These are phyloP conservation scores for Polydrusus pterygomalis DNA, from an alignment of 2,888 invertebrate genomes.

Conservation along the genomic window DNA sequence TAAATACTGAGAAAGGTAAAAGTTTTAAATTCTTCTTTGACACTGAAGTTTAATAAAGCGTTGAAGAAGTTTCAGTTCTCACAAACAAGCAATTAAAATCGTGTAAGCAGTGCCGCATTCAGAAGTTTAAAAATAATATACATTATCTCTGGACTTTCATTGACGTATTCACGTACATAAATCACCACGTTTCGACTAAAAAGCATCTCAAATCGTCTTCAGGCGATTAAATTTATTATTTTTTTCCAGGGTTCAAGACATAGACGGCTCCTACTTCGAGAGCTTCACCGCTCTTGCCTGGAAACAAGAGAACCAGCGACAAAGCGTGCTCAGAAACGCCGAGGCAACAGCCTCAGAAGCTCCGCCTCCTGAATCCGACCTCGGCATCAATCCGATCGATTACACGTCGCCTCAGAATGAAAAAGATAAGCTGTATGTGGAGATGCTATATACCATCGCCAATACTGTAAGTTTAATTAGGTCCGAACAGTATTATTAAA, in stretches of 20 bases:
- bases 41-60: background rate
- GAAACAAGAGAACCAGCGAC: conserved; percentile 92
- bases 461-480: conserved; percentile 83
- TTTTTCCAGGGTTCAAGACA: conserved; percentile 88
- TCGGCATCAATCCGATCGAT: conserved; percentile 69
- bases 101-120: no score
- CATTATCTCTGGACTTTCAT: no score
- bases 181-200: no score
- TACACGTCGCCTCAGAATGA: conserved; percentile 70
- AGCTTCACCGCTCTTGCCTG: conserved; percentile 93
- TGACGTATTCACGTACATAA: no score
- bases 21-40: background rate
- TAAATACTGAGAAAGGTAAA: background rate
- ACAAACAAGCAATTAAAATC: background rate
- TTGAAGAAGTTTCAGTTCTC: background rate
- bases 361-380: conserved; percentile 71
- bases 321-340: conserved; percentile 84
- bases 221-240: no score
- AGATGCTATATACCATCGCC: conserved; percentile 96
- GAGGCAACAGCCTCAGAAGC: conserved; percentile 78
- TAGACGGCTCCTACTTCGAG: conserved; percentile 96
- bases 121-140: no score
- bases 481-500: background rate
- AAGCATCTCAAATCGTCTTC: no score
- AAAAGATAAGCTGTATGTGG: conserved; percentile 86